Evolutionary conservation across 2,797 vertebrate genomes (phyloP).

Genomic region (Thunnus albacares): DNA sequence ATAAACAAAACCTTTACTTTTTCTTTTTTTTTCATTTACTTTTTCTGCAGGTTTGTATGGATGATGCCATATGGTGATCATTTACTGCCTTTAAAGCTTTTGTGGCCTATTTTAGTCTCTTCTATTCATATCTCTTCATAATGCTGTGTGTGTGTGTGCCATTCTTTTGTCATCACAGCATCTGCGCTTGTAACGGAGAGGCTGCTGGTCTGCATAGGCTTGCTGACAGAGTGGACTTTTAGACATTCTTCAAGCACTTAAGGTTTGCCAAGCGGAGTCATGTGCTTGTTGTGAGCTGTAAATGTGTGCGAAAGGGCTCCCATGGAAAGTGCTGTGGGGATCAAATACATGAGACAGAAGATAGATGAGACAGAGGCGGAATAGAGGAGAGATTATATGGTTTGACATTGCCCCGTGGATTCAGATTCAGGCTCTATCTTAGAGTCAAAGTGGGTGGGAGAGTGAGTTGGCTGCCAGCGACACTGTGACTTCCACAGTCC

Average conservation of each 20-base stretch:
- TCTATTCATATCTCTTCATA: conserved; percentile 7
- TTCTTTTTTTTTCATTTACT: background rate
- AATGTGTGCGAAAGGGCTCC: conserved; percentile 70
- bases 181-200: conserved; percentile 43
- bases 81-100: background rate
- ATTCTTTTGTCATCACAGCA: conserved; percentile 45
- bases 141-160: background rate
- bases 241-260: conserved; percentile 77
- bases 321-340: conserved; percentile 50
- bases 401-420: conserved; percentile 49
- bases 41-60: background rate
- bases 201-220: conserved; percentile 14
- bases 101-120: background rate
- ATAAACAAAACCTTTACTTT: too few species aligned
- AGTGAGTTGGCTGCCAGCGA: conserved; percentile 31
- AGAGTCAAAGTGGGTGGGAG: conserved; percentile 45
- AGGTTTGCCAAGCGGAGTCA: conserved; percentile 68
- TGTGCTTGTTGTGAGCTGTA: conserved; percentile 66
- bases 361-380: conserved; percentile 38
- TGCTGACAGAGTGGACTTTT: conserved; percentile 60
- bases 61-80: background rate
- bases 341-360: conserved; percentile 36
- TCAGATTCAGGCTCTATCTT: conserved; percentile 40
- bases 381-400: conserved; percentile 43
- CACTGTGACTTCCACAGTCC: conserved; percentile 42